Evolutionary conservation across 2,797 vertebrate species (phyloP).

Genomic region (Danio jaintianensis): DNA sequence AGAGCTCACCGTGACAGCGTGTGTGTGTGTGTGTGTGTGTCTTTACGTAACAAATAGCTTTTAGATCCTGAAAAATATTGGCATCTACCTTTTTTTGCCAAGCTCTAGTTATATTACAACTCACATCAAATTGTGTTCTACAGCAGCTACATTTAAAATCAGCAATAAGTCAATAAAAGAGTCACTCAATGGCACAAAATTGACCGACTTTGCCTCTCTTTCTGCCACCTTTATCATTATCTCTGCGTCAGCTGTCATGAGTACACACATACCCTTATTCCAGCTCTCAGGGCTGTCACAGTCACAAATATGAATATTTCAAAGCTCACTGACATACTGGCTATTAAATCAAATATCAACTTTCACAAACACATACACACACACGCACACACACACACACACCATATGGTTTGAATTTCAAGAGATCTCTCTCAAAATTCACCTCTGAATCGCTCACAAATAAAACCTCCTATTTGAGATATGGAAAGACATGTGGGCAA

Average conservation of each 20-base stretch:
- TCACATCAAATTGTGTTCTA: slow-evolving; percentile 17
- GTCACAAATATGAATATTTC: slow-evolving; percentile 39
- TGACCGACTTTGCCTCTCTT: slow-evolving; percentile 25
- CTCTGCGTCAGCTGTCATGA: slow-evolving; percentile 48
- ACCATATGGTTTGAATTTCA: slow-evolving; percentile 28
- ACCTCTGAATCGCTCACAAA: slow-evolving; percentile 10
- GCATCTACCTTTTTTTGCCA: neutral
- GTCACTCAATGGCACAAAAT: slow-evolving; percentile 25
- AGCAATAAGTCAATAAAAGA: slow-evolving; percentile 36
- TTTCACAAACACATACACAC: slow-evolving; percentile 31
- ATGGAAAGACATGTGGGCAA: neutral
- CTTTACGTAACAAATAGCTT: neutral
- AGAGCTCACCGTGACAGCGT: too few species aligned
- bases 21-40: too few species aligned
- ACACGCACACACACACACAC: too few species aligned
- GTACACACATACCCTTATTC: slow-evolving; percentile 12
- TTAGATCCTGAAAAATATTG: neutral
- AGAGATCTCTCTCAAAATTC: slow-evolving; percentile 26
- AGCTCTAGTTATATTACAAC: neutral
- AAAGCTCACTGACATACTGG: slow-evolving; percentile 27
- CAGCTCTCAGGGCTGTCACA: slow-evolving; percentile 44
- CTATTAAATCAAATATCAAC: slow-evolving; percentile 52
- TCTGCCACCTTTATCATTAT: slow-evolving; percentile 40
- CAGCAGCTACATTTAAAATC: slow-evolving; percentile 9
- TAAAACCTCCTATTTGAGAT: neutral